Percentiles rank a stretch among this genome's conserved stretches.
phyloP scores from a whole-genome alignment of 2,797 vertebrate species.

The Pampus argenteus region DNA sequence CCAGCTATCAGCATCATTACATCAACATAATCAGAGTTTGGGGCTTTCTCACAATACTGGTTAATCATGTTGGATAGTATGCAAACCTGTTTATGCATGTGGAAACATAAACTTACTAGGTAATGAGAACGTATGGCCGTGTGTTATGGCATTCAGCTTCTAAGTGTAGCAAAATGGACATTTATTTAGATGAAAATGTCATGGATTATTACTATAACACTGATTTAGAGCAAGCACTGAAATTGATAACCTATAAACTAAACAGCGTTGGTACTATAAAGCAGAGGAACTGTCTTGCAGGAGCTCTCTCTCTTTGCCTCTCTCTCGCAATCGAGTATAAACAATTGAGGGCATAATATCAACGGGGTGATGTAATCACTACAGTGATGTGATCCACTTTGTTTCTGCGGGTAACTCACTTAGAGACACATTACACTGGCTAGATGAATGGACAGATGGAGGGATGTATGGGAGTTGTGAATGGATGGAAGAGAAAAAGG shows the following conservation, averaged over 20 bases:
- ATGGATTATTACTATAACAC: neutral
- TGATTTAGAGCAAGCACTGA: neutral
- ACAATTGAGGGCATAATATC: constrained; percentile 50
- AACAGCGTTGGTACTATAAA: constrained; percentile 19
- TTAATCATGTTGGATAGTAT: neutral
- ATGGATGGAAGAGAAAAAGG: constrained; percentile 13
- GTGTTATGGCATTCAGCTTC: neutral
- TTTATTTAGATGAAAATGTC: constrained; percentile 14
- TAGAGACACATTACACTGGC: constrained; percentile 68
- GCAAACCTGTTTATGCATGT: neutral
- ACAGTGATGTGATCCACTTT: constrained; percentile 71
- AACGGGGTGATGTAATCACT: constrained; percentile 65
- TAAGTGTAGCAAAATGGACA: neutral
- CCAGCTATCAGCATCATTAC: neutral
- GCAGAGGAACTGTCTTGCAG: neutral
- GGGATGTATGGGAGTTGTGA: constrained; percentile 66
- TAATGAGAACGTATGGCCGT: neutral
- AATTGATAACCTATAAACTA: constrained; percentile 28
- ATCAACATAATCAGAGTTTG: constrained; percentile 6
- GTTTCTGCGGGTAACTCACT: constrained; percentile 70
- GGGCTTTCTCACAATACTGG: neutral
- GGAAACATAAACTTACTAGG: neutral
- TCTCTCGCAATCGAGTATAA: constrained; percentile 42
- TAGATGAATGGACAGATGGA: constrained; percentile 52
- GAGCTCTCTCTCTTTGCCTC: constrained; percentile 1